Base-by-base conservation (phyloP, 2,113 vertebrate genomes). In the Gymnorhina tibicen region DNA sequence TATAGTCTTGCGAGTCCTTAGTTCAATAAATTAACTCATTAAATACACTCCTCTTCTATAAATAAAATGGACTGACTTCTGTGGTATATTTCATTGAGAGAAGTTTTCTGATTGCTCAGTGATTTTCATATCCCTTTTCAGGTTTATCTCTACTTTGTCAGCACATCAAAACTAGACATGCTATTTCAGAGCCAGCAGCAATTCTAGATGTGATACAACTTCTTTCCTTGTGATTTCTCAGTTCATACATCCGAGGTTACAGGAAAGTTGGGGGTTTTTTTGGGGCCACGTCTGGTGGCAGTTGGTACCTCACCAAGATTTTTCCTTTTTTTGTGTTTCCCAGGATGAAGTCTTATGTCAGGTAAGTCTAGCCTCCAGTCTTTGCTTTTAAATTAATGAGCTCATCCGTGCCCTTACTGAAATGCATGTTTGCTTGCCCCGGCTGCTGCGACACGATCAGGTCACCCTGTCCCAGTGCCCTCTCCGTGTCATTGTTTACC, bases 401-500 rank as follows among this genome's bases (percentile, higher is more conserved):
- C 84, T 94, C 89, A 95, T 91, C 1, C 0, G 46, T 93, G 94
- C 95, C 96, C 83, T 86, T 70, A 92, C 47, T 80, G 92, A 95
- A 93, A 94, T 16, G 33, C 30, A 11, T 95, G 39, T 97, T 97
- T 96, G 80, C 47, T 96, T 95, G 92, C 56, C 91, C 82, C 0
- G 0, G 58, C 75, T 62, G 24, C 1, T 66, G 24, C 1, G 4
- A 20, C 27, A 56, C 9, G 16, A 96, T 77, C 83, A 67, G 94
- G 94, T 96, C 94, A 85, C 73, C 77, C 86, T 94, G 95, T 82
- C 83, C 94, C 56, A 37, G 47, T 23, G 30, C 39, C 22, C 27
- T 85, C 55, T 72, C 73, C 52, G 3, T 41, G 47, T 68, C 77
- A 60, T 75, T 97, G 64, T 97, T 96, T 96, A 97, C 93, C 77